Base-by-base conservation (phyloP, 2,888 invertebrate genomes). In the Papilio protenor region DNA sequence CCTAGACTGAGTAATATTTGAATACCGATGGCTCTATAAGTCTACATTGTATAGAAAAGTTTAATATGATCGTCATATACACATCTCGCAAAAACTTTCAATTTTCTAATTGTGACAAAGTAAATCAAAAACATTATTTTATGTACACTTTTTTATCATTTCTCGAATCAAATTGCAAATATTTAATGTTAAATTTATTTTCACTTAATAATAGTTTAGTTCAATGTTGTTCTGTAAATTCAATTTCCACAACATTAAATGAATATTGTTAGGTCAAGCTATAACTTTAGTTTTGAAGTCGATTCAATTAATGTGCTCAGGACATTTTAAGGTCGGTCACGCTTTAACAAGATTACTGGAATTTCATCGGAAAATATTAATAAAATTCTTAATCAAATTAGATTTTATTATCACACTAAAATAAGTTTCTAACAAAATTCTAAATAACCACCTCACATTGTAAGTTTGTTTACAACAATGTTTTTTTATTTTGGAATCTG, bases 271-370 rank as follows among this genome's bases (percentile, higher is more conserved):
- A 27, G 1, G 18, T 16, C 66, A 66, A 66, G 40, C 11, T n/a
- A 40, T 3, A 40, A 27, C 18, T 40, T 2, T 66, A 40, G 6
- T 11, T 40, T 6, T 40, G 11, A 40, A 45, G 11, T 69, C 66
- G 4, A 69, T 45, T 45, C 45, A 69, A 69, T 69, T 69, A 45
- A 69, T n/a, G 45, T 45, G 11, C 66, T 69, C n/a, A 45, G 66
- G 66, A 18, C 21, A 69, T 45, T 69, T 45, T 21, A 45, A 69
- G 45, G 45, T 69, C 66, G 40, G 45, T 69, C 66, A 45, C 45
- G 45, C 45, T 69, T 69, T 69, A 69, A 45, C n/a, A 45, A 66
- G 40, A n/a, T 66, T 45, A 45, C 12, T 45, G 66, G 21, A 40
- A 69, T 45, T 11, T 69, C 21, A 69, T 45, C 21, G 66, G 21